Conservation (phyloP, 1,140 invertebrate species). For the Nasonia vitripennis region DNA sequence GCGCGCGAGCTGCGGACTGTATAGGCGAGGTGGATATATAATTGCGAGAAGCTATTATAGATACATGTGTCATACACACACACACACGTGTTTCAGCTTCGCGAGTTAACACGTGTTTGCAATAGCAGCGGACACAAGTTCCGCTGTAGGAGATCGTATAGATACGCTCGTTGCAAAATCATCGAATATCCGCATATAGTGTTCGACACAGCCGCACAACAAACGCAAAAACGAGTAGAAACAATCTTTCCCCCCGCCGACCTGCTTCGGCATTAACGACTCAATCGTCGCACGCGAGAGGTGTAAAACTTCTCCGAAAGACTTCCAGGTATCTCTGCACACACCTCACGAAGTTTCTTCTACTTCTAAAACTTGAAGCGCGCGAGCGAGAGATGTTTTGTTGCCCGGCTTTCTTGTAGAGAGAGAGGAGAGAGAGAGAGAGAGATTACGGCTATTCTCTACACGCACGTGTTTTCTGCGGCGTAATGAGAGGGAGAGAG, state of each 20-base stretch:
- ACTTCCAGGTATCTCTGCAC: background rate
- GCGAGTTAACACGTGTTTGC: too few species aligned
- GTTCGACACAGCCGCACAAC: too few species aligned
- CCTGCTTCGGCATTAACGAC: too few species aligned
- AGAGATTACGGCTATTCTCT: background rate
- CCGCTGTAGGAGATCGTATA: too few species aligned
- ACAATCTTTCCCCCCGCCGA: too few species aligned
- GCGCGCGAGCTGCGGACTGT: background rate
- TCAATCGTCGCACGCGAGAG: too few species aligned
- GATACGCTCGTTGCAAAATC: too few species aligned
- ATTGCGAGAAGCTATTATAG: background rate
- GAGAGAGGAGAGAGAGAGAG: background rate
- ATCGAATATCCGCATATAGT: too few species aligned
- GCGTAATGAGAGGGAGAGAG: conserved; percentile 21
- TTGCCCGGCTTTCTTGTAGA: background rate
- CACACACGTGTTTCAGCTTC: background rate
- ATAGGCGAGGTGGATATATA: background rate
- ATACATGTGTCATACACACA: background rate
- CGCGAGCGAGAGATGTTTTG: background rate
- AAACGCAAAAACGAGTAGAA: too few species aligned
- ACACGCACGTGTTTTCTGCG: background rate
- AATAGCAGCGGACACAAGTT: too few species aligned
- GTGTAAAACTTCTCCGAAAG: background rate
- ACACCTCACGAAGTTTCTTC: too few species aligned
- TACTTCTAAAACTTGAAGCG: conserved; percentile 6